Conservation (phyloP, 37 sponge, comb jelly and placozoan genomes). For the Dysidea cf. avara region DNA sequence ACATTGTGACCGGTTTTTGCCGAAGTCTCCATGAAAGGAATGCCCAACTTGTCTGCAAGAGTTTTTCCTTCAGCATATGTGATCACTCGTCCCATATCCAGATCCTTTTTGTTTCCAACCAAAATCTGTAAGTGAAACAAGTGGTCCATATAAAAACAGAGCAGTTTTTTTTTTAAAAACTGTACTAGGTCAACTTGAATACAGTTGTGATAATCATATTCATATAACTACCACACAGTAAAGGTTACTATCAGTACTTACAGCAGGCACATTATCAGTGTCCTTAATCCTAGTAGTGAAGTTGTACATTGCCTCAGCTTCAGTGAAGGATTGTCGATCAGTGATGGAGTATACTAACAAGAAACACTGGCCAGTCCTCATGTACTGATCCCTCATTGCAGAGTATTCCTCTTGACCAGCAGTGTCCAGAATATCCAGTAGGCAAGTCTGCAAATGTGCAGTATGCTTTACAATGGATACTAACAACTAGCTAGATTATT, state of each 20-base stretch:
- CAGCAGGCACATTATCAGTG: conserved; percentile 69
- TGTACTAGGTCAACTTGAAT: no score
- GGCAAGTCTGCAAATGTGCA: conserved; percentile 52
- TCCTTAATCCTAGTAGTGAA: conserved; percentile 73
- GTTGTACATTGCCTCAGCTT: conserved; percentile 71
- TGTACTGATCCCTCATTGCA: conserved; percentile 90
- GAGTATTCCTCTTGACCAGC: conserved; percentile 99
- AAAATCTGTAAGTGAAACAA: conserved; percentile 28
- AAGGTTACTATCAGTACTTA: conserved; percentile 27
- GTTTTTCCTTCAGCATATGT: conserved; percentile 47
- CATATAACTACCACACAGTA: no score
- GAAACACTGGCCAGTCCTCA: conserved; percentile 75
- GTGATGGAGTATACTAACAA: conserved; percentile 89
- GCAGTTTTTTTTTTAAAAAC: no score
- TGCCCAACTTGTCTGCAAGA: conserved; percentile 50
- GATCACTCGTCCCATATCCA: conserved; percentile 58
- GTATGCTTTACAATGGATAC: no score
- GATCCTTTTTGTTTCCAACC: conserved; percentile 90
- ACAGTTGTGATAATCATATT: no score
- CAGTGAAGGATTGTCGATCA: conserved; percentile 58
- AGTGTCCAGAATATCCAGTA: conserved; percentile 97
- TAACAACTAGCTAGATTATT: no score
- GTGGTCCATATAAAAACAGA: no score
- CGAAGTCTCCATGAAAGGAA: conserved; percentile 89
- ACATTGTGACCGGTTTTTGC: conserved; percentile 79